Evolutionary conservation across 2,888 invertebrate species (phyloP), one percentile per base, ranked within the genome.

Genomic region (Panopea generosa): DNA sequence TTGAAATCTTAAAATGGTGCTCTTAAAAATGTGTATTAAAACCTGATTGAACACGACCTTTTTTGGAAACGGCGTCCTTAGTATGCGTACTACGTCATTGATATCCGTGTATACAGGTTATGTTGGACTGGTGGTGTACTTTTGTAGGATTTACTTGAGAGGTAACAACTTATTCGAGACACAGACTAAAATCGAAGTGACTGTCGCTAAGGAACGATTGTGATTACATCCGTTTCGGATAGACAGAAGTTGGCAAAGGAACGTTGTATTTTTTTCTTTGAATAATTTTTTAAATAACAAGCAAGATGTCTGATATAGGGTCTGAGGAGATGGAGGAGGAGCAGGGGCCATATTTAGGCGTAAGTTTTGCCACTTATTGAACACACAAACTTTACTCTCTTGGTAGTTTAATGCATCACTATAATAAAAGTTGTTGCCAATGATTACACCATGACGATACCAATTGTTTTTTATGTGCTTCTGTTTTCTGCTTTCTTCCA

Each of bases 241-340:
- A 52, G 45, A n/a, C n/a, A 6, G 6, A 40, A 40, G 52, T 47
- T 45, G 59, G 24, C 43, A 29, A 18, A n/a, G 56, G 24, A 9
- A 45, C 26, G 18, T 16, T 24, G 50, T 38, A n/a, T 2, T 40
- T 49, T 49, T 50, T 45, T n/a, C 47, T 24, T 65, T 16, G 26
- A 47, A 4, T 26, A 45, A 9, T 45, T 45, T 45, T 6, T 4
- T 18, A 45, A 45, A 45, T 45, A 18, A 14, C 53, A 84, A 18
- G 14, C 53, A 84, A 84, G 69, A 92, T 92, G 92, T 92, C 92
- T 53, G 89, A 90, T 56, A 80, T 85, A 11, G 92, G 89, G 24
- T 92, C 91, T 71, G 92, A 92, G 74, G 91, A 91, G 59, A 87
- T 87, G 84, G 91, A 91, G 43, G 92, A 91, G 77, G 91, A 92